Evolutionary conservation across 2,888 invertebrate genomes (phyloP).

Genomic region (Ochlodes sylvanus): DNA sequence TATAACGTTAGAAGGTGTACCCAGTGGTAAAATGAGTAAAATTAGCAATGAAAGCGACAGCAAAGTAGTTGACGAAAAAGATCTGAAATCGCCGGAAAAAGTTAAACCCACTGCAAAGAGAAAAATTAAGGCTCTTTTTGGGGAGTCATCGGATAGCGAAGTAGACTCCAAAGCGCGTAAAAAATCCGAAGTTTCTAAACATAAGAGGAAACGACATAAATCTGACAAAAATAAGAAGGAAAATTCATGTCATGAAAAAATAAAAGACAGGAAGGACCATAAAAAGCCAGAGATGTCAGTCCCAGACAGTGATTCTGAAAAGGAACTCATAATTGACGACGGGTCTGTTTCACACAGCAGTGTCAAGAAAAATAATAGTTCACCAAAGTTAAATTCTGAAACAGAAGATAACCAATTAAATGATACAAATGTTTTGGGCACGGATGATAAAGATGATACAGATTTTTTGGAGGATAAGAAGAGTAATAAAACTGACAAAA

Average conservation of each 20-base stretch:
- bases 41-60: slow-evolving; percentile 41
- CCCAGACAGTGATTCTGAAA: slow-evolving; percentile 63
- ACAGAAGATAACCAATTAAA: neutral
- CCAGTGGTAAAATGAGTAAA: slow-evolving; percentile 51
- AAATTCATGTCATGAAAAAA: slow-evolving; percentile 32
- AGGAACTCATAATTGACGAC: slow-evolving; percentile 33
- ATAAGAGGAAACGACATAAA: slow-evolving; percentile 40
- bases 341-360: neutral
- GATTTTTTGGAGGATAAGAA: slow-evolving; percentile 8
- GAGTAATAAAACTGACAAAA: slow-evolving; percentile 14
- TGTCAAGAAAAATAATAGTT: slow-evolving; percentile 1
- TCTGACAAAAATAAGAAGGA: slow-evolving; percentile 25
- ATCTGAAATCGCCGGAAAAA: slow-evolving; percentile 53
- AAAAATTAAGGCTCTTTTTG: slow-evolving; percentile 81
- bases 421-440: neutral
- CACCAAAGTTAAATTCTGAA: neutral
- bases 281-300: slow-evolving; percentile 27
- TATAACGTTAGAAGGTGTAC: slow-evolving; percentile 74
- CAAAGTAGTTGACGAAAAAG: slow-evolving; percentile 38
- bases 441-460: neutral
- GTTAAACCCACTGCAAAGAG: slow-evolving; percentile 65
- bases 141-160: slow-evolving; percentile 80
- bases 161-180: slow-evolving; percentile 54
- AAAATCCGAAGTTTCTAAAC: slow-evolving; percentile 52
- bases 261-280: slow-evolving; percentile 34